Evolutionary conservation across 2,888 invertebrate species (phyloP).

Genomic region (Apantesis nais): DNA sequence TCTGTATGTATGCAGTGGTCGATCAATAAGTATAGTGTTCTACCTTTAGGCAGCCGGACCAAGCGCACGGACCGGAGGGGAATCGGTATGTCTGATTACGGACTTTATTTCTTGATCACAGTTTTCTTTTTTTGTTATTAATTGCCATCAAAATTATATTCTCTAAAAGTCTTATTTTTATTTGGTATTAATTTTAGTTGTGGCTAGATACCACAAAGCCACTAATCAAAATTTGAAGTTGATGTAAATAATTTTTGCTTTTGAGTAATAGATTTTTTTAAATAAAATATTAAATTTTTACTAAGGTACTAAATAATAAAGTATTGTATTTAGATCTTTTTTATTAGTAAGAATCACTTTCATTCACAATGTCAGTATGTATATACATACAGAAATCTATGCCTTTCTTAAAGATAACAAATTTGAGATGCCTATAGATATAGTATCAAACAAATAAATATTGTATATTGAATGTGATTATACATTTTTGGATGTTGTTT

Average conservation of each 20-base stretch:
- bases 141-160: background rate
- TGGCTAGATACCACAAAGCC: no score
- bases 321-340: no score
- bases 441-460: no score
- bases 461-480: no score
- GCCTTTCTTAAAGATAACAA: no score
- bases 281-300: no score
- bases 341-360: no score
- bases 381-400: no score
- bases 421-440: no score
- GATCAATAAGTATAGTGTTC: conserved; percentile 7
- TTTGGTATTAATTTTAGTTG: background rate
- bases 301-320: no score
- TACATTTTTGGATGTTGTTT: background rate
- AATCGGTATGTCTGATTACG: conserved; percentile 18
- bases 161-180: background rate
- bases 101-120: background rate
- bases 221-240: background rate
- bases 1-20: conserved; percentile 1
- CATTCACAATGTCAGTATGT: no score
- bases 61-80: conserved; percentile 13
- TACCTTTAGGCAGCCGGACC: conserved; percentile 20
- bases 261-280: no score
- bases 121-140: background rate
- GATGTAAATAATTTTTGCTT: background rate